A percentile compares a stretch with the other conserved stretches of the same genome.
Conservation (phyloP, 30 jellyfish, hydroid and myxozoan species). For the Clytia hemisphaerica region DNA sequence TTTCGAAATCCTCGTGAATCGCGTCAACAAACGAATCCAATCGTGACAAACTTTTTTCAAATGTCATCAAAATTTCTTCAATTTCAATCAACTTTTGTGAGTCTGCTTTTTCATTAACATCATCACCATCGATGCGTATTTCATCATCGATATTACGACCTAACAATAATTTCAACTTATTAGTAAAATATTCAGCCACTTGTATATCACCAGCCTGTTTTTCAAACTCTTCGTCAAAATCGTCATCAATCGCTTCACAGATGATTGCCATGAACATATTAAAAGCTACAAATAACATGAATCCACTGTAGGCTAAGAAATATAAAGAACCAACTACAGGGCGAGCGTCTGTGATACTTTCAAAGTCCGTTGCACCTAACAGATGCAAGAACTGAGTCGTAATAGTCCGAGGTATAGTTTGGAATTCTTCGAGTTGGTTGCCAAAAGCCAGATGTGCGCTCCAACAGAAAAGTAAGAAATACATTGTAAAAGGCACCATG, state of each 20-base stretch:
- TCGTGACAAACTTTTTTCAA: no score
- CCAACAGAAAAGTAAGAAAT: slow-evolving; percentile 35
- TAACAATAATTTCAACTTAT: no score
- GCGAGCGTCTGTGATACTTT: slow-evolving; percentile 19
- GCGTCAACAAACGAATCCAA: no score
- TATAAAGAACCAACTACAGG: slow-evolving; percentile 41
- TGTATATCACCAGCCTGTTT: neutral
- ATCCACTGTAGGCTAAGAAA: slow-evolving; percentile 32
- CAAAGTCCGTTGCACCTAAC: slow-evolving; percentile 50
- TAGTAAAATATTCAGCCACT: neutral
- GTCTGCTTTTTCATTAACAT: no score
- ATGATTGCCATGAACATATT: slow-evolving; percentile 47
- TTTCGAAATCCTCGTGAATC: no score
- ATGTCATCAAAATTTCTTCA: no score
- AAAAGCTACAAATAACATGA: slow-evolving; percentile 34
- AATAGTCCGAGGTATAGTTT: slow-evolving; percentile 23
- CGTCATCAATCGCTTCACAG: slow-evolving; percentile 38
- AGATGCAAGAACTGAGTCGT: slow-evolving; percentile 38
- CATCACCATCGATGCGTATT: no score
- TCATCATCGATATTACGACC: no score
- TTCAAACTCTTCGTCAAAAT: slow-evolving; percentile 3
- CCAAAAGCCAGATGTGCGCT: slow-evolving; percentile 28
- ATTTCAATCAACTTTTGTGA: no score
- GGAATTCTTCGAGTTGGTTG: slow-evolving; percentile 15
- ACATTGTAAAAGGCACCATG: slow-evolving; percentile 27